A percentile compares a stretch with the other conserved stretches of the same genome.
phyloP scores from a whole-genome alignment of 1,140 invertebrate genomes.

The Drosophila azteca region DNA sequence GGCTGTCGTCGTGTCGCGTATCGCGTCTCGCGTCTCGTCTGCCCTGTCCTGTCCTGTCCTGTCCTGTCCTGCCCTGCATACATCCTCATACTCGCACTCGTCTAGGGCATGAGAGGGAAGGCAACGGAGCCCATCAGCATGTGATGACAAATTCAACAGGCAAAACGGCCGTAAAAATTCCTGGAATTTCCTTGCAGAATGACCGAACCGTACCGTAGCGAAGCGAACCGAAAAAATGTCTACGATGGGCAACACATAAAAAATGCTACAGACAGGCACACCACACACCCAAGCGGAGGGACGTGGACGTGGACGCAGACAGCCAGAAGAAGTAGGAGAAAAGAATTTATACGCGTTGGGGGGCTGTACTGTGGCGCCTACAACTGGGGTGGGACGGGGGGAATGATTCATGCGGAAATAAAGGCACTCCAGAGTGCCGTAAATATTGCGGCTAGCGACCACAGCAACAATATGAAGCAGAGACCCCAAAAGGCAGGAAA shows the following conservation, averaged over 20 bases:
- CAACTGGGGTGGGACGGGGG: conserved; percentile 2
- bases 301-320: neutral
- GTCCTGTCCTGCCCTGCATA: conserved; percentile 1
- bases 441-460: conserved; percentile 66
- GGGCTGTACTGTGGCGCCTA: neutral
- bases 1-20: conserved; percentile 2
- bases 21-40: no score
- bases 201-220: no score
- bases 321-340: conserved; percentile 30
- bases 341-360: conserved; percentile 63
- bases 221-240: conserved; percentile 49
- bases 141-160: conserved; percentile 64
- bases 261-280: conserved; percentile 50
- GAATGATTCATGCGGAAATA: conserved; percentile 80
- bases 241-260: conserved; percentile 66
- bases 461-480: conserved; percentile 21
- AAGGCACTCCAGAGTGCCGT: conserved; percentile 71
- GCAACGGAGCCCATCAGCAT: conserved; percentile 1
- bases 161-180: conserved; percentile 53
- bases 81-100: neutral
- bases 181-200: conserved; percentile 62
- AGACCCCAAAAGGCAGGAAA: conserved; percentile 18
- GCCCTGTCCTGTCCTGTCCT: neutral
- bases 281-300: neutral
- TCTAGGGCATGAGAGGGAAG: no score